phyloP scores from a whole-genome alignment of 2,113 vertebrate genomes.

The Tachycineta bicolor region DNA sequence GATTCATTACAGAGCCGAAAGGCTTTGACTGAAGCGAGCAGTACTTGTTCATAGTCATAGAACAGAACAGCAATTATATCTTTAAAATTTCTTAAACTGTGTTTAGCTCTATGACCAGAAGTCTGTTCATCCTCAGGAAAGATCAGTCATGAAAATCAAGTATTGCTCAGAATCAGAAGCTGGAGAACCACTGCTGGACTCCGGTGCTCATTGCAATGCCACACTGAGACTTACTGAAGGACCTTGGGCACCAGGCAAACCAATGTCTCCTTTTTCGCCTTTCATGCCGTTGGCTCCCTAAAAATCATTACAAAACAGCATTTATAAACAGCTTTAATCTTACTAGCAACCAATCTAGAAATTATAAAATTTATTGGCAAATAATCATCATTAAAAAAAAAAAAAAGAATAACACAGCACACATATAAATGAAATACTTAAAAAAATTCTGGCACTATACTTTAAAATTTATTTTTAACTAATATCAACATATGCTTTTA shows the following conservation, averaged over 20 bases:
- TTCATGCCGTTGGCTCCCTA: conserved; percentile 91
- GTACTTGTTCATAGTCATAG: neutral
- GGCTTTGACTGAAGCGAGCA: neutral
- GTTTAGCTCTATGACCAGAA: neutral
- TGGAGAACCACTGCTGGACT: neutral
- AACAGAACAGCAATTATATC: neutral
- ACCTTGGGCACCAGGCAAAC: conserved; percentile 89
- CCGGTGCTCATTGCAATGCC: neutral
- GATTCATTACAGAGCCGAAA: neutral
- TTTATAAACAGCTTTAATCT: neutral
- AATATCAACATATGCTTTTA: neutral
- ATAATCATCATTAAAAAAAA: neutral
- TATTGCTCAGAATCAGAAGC: neutral
- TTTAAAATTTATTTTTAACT: neutral
- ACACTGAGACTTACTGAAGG: conserved; percentile 86
- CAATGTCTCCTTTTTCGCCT: conserved; percentile 93
- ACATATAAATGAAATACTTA: neutral
- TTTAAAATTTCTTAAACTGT: neutral
- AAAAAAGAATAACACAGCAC: neutral
- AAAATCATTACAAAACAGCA: conserved; percentile 25
- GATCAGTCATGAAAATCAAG: neutral
- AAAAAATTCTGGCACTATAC: neutral
- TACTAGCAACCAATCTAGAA: neutral
- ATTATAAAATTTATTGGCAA: neutral
- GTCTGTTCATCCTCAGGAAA: neutral